Evolutionary conservation across 2,113 vertebrate genomes (phyloP), one percentile per base, ranked within the genome.

Genomic region (Phoxinus phoxinus): DNA sequence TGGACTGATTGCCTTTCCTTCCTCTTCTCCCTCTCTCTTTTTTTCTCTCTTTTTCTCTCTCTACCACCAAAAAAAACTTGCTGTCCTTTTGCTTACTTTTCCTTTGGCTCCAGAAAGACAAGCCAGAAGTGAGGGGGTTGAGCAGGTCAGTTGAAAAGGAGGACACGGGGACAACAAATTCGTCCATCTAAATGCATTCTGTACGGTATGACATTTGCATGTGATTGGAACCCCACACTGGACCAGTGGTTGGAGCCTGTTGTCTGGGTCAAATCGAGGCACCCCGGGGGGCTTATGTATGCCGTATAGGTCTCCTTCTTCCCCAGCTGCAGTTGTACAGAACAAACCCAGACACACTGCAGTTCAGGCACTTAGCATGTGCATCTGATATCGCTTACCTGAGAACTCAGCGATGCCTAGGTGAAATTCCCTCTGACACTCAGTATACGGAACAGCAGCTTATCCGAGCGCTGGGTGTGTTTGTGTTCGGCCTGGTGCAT

Each of bases 1-100:
- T 94, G 89, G 91, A 91, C 91, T 94, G 94, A 95, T 95, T 95
- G 94, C 93, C 93, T 95, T 95, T 95, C 94, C 94, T 95, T 95
- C 94, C 95, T 94, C 92, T 91, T 93, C 61, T 86, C 85, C 10
- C 84, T 71, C 76, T 80, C 51, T 75, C 71, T 53, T 73, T 21
- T 53, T 72, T 23, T 56, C 12, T 71, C 58, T 72, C 93, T 94
- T 92, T 94, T 93, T 92, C 91, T 92, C 37, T 93, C 90, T 91
- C 89, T 92, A 86, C 93, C 90, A 91, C 90, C 92, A 93, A 93
- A 94, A 9, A 41, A 92, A 93, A 92, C 93, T 93, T 94, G 69
- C 35, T 72, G 69, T 41, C 35, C 93, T 95, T 94, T 94, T 93
- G 93, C 91, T 95, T 91, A 93, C 93, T 95, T 93, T 91, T 92